Evolutionary conservation across 2,888 invertebrate genomes (phyloP).

Genomic region (Rapana venosa): DNA sequence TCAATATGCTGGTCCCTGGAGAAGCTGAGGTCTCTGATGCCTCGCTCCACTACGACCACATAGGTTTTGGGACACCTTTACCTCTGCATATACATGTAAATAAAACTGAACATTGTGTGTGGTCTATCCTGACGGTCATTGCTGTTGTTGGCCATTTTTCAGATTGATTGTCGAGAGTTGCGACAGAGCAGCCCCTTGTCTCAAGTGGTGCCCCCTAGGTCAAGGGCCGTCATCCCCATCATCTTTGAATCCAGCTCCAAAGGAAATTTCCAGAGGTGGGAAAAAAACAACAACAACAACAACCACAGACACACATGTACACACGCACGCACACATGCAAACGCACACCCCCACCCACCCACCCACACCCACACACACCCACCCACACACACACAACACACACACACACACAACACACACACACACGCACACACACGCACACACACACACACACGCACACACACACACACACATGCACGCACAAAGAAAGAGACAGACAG

Average conservation of each 20-base stretch:
- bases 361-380: not conserved
- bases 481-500: not conserved
- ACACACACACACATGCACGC: slow-evolving; percentile 4
- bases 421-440: not conserved
- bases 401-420: not conserved
- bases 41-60: too few relatives aligned
- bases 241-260: slow-evolving; percentile 77
- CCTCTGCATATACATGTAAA: too few relatives aligned
- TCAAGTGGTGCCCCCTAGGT: slow-evolving; percentile 77
- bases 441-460: slow-evolving; percentile 1
- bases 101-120: not conserved
- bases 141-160: slow-evolving; percentile 21
- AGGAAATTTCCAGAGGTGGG: slow-evolving; percentile 77
- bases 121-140: not conserved
- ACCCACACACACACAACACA: too few relatives aligned
- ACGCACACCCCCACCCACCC: not conserved
- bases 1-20: too few relatives aligned
- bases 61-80: too few relatives aligned
- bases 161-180: slow-evolving; percentile 77
- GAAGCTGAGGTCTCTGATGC: too few relatives aligned
- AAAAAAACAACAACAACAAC: too few relatives aligned
- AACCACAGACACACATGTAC: too few relatives aligned
- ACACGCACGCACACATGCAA: too few relatives aligned
- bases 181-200: slow-evolving; percentile 77
- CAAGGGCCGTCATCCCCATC: slow-evolving; percentile 76